Evolutionary conservation across 2,113 vertebrate genomes (phyloP), one percentile per base, ranked within the genome.

Genomic region (Malurus alboscapulatus): DNA sequence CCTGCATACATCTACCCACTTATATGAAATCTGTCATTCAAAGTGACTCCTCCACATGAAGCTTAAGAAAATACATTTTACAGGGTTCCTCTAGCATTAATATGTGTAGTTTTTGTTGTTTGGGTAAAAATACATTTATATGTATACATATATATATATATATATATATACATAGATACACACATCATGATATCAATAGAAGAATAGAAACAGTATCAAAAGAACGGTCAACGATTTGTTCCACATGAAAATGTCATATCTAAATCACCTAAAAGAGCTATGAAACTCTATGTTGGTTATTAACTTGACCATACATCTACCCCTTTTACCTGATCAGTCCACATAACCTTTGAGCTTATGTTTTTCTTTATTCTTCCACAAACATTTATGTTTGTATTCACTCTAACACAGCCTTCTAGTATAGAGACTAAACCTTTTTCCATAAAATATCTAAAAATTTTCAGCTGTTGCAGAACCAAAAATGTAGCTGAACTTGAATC

Each of bases 151-250:
- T 34, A 34, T 34, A 34, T 34, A 36, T 36, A 36, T 21, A 22
- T 36, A 6, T 2, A 20, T 22, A 12, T 4, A 3, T n/a, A 34
- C 9, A 26, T n/a, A 50, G 2, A 26, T 5, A 9, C 6, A 40
- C 7, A 66, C 7, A 29, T 22, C 26, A 26, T 14, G 50, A 13
- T 63, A 61, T 59, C 5, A 76, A 27, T 47, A 42, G 17, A 80
- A 50, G 15, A 53, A 73, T 25, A 36, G 9, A 44, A 61, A n/a
- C 3, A 27, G 8, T 40, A 51, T 22, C 0, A 0, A 88, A 72
- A 40, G 26, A 68, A 81, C n/a, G 29, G 15, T 5, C 4, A 2
- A 25, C 3, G 4, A 40, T 17, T 20, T 67, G 9, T 85, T 85
- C 8, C 30, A 78, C 4, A n/a, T 26, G 8, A 45, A 84, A 86